A percentile compares a stretch with the other conserved stretches of the same genome.
phyloP scores from a whole-genome alignment of 2,888 invertebrate genomes.

The Polyommatus iphigenia region DNA sequence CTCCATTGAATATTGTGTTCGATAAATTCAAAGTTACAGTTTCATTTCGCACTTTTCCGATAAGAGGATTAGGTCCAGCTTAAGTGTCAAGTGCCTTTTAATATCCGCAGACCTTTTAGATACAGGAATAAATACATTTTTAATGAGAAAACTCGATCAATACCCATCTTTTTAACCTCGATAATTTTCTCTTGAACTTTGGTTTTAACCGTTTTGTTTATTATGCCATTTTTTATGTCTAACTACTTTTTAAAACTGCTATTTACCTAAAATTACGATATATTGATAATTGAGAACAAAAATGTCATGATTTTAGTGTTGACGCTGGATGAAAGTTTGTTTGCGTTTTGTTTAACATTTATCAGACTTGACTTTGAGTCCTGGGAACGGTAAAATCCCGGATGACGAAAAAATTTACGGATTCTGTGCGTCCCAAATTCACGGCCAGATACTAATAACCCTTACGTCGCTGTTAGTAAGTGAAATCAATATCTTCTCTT shows the following conservation, averaged over 20 bases:
- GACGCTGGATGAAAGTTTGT: no score
- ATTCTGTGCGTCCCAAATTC: no score
- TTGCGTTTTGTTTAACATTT: no score
- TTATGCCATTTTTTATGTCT: neutral
- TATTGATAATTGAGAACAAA: no score
- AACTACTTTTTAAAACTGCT: neutral
- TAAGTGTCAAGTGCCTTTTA: constrained; percentile 13
- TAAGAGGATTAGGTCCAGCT: constrained; percentile 13
- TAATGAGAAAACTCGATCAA: constrained; percentile 1
- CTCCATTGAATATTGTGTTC: constrained; percentile 6
- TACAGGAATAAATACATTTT: neutral
- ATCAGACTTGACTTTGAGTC: no score
- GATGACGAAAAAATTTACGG: no score
- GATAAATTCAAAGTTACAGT: neutral
- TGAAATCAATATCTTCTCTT: neutral
- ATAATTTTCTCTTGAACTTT: neutral
- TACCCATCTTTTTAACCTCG: neutral
- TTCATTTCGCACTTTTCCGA: constrained; percentile 9
- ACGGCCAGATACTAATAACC: no score
- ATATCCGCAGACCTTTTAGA: constrained; percentile 8
- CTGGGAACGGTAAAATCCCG: no score
- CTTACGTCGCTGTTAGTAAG: no score
- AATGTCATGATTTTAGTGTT: no score
- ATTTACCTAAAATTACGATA: no score
- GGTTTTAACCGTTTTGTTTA: neutral